Percentiles rank a stretch among this genome's conserved stretches.
Conservation (phyloP, 2,113 vertebrate species). For the Formicarius rufipectus region DNA sequence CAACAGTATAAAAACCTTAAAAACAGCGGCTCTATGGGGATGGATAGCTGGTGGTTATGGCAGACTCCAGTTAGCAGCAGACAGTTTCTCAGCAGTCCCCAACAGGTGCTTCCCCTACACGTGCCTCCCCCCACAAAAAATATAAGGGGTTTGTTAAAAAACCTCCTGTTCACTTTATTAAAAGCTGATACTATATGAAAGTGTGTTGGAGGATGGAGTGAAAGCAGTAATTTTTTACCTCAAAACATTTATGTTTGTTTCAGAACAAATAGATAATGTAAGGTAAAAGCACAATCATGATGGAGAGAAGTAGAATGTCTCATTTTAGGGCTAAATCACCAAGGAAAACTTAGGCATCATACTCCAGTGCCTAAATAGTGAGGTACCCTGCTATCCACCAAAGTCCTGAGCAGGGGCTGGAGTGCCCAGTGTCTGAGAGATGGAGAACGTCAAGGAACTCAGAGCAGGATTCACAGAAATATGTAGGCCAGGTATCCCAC, state of each 20-base stretch:
- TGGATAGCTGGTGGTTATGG: too few relatives aligned
- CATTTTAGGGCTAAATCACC: neutral
- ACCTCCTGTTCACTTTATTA: neutral
- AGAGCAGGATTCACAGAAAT: neutral
- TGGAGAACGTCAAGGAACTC: neutral
- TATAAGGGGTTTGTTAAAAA: neutral
- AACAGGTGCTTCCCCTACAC: too few relatives aligned
- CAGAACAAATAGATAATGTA: neutral
- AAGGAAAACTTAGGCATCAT: neutral
- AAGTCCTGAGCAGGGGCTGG: neutral
- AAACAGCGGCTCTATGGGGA: too few relatives aligned
- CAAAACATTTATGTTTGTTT: neutral
- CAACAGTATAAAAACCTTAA: too few relatives aligned
- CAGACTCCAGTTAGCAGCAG: too few relatives aligned
- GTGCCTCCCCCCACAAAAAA: too few relatives aligned
- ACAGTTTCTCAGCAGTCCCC: too few relatives aligned
- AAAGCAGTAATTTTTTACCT: neutral
- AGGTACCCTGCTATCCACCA: fast-evolving
- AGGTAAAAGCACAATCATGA: fast-evolving
- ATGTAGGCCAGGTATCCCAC: neutral
- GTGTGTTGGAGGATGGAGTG: too few relatives aligned
- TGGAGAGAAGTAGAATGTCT: neutral
- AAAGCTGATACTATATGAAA: neutral
- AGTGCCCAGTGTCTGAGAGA: neutral
- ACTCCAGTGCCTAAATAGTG: neutral